Percentiles rank a stretch among this genome's conserved stretches.
These are phyloP conservation scores for Istiophorus platypterus DNA, from an alignment of 2,113 vertebrate species.

Conservation along the genomic window DNA sequence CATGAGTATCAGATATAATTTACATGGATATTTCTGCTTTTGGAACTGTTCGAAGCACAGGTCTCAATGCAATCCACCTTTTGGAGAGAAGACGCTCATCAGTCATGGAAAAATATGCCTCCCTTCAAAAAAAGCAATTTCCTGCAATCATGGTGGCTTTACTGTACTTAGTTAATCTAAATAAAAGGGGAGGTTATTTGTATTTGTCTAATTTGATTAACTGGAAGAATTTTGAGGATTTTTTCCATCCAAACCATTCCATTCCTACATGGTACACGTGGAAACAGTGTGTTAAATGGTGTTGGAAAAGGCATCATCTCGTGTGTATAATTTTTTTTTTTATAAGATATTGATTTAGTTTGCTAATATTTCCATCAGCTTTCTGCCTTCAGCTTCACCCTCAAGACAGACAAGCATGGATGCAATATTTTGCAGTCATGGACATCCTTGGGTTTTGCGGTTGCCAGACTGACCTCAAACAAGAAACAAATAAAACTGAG, in stretches of 20 bases:
- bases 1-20: conserved; percentile 47
- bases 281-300: conserved; percentile 17
- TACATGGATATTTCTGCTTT: conserved; percentile 47
- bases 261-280: conserved; percentile 35
- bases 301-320: conserved; percentile 6
- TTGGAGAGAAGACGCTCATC: conserved; percentile 49
- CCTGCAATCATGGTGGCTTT: conserved; percentile 75
- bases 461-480: conserved; percentile 48
- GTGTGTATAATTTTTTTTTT: conserved; percentile 16
- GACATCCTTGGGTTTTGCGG: conserved; percentile 23
- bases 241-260: conserved; percentile 67
- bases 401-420: neutral
- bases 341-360: conserved; percentile 15
- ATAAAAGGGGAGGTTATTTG: conserved; percentile 74
- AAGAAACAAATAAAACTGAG: conserved; percentile 68
- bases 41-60: conserved; percentile 40
- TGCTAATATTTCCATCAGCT: conserved; percentile 5
- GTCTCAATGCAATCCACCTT: conserved; percentile 55
- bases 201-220: conserved; percentile 73
- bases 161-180: conserved; percentile 69
- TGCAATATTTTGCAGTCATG: conserved; percentile 13
- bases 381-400: neutral
- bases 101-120: conserved; percentile 72
- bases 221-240: conserved; percentile 55
- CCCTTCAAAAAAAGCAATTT: conserved; percentile 58